Evolutionary conservation across 2,888 invertebrate species (phyloP).

Genomic region (Galerucella calmariensis): DNA sequence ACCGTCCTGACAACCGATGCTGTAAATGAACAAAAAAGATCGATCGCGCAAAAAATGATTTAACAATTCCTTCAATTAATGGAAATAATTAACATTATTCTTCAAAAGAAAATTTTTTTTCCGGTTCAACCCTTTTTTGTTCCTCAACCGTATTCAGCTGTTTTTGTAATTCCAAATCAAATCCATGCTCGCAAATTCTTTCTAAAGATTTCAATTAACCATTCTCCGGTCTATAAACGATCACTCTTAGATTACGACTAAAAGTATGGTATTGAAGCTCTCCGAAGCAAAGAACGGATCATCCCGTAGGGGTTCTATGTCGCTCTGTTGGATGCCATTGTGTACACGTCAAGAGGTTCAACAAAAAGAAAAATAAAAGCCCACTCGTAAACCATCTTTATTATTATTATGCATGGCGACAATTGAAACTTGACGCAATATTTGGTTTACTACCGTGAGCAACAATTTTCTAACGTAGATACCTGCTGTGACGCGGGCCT

Average conservation of each 20-base stretch:
- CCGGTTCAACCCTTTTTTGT: no score
- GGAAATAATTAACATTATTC: no score
- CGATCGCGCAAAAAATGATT: no score
- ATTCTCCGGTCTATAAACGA: conserved; percentile 11
- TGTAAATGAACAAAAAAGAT: no score
- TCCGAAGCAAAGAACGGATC: conserved; percentile 41
- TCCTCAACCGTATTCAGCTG: no score
- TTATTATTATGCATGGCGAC: conserved; percentile 60
- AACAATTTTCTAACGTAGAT: conserved; percentile 35
- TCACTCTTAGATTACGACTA: not conserved
- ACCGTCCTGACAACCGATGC: no score
- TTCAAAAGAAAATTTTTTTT: no score
- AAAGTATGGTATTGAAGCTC: conserved; percentile 23
- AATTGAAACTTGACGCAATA: conserved; percentile 60
- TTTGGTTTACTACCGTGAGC: conserved; percentile 53
- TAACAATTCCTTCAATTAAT: no score
- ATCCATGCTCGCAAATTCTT: not conserved
- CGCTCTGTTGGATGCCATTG: conserved; percentile 63
- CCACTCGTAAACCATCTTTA: conserved; percentile 65
- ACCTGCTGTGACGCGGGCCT: conserved; percentile 43
- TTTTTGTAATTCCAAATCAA: no score
- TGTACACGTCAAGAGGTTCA: conserved; percentile 63
- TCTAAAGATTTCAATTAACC: conserved; percentile 5
- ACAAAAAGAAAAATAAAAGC: conserved; percentile 53
- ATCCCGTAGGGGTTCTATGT: conserved; percentile 59